These are phyloP conservation scores for Naja naja DNA, from an alignment of 2,113 vertebrate species.

Conservation along the genomic window DNA sequence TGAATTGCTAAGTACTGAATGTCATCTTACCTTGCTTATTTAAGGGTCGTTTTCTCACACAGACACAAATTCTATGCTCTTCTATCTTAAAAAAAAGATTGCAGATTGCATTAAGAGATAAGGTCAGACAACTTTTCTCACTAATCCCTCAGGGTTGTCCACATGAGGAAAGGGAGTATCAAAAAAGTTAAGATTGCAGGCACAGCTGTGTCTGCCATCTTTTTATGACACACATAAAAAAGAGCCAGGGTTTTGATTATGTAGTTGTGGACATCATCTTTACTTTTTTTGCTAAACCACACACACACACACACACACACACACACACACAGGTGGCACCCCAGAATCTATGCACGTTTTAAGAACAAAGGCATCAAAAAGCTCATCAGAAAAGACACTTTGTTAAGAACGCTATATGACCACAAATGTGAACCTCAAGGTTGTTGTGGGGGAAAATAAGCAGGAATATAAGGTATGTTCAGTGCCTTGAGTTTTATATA, in stretches of 20 bases:
- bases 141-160: not conserved
- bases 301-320: too few relatives aligned
- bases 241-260: not conserved
- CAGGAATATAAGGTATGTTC: not conserved
- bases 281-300: not conserved
- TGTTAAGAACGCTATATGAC: not conserved
- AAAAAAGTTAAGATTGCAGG: not conserved
- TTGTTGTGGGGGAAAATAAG: not conserved
- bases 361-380: not conserved
- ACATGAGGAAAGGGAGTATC: not conserved
- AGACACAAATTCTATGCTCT: constrained; percentile 89
- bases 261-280: not conserved
- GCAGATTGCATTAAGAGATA: constrained; percentile 7
- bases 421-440: not conserved
- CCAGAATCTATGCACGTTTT: not conserved
- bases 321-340: not conserved
- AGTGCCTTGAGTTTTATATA: not conserved
- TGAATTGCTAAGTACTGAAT: not conserved
- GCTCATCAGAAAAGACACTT: not conserved
- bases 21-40: constrained; percentile 83
- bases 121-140: not conserved
- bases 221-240: not conserved
- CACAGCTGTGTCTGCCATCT: not conserved
- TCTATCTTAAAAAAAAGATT: constrained; percentile 73
- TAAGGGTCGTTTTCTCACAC: constrained; percentile 92